Evolutionary conservation across 1,140 invertebrate genomes (phyloP).

Genomic region (Diabrotica virgifera): DNA sequence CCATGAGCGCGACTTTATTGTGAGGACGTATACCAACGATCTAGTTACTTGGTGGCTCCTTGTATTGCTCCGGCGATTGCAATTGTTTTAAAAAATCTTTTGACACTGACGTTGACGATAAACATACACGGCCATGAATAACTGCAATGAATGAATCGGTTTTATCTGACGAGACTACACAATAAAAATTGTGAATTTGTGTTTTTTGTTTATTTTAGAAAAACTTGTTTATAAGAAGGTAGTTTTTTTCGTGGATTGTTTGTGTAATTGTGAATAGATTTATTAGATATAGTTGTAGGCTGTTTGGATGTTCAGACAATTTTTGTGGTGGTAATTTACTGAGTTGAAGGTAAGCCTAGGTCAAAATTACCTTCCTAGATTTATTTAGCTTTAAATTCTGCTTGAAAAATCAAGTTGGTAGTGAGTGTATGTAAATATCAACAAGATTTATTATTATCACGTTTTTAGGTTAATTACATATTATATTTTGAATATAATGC

Average conservation of each 20-base stretch:
- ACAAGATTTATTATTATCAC: too few relatives aligned
- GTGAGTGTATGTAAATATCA: too few relatives aligned
- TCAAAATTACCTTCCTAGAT: too few relatives aligned
- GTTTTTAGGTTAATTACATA: too few relatives aligned
- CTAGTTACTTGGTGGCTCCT: constrained; percentile 15
- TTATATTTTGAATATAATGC: too few relatives aligned
- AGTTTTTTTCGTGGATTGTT: background rate
- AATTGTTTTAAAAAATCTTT: constrained; percentile 6
- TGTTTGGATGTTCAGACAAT: too few relatives aligned
- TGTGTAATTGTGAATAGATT: background rate
- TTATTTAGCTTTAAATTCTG: too few relatives aligned
- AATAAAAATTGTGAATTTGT: background rate
- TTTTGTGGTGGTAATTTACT: too few relatives aligned
- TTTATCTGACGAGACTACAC: background rate
- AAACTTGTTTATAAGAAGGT: background rate
- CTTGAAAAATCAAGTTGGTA: too few relatives aligned
- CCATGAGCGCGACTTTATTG: constrained; percentile 34
- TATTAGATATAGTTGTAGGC: too few relatives aligned
- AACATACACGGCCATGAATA: background rate
- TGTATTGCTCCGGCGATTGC: background rate
- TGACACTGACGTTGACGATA: background rate
- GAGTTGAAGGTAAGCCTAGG: too few relatives aligned
- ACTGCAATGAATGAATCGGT: background rate
- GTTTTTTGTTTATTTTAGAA: background rate
- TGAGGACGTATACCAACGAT: constrained; percentile 29